Base-by-base conservation (phyloP, 2,797 vertebrate species). In the Morelia viridis region DNA sequence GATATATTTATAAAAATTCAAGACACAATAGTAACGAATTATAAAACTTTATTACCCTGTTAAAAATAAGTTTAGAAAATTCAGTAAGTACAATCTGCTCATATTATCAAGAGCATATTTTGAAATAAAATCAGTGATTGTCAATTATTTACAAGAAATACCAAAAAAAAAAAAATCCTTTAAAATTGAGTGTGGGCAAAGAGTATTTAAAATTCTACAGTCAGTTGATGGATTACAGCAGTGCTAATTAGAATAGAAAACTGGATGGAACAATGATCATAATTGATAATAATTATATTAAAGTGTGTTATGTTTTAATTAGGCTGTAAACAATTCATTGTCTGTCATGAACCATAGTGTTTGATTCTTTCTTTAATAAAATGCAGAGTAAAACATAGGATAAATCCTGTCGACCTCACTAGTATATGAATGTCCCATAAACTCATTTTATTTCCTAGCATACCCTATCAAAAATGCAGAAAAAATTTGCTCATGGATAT, bases 41-140 rank as follows among this genome's bases (percentile, higher is more conserved):
- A 94, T 84, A 96, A 96, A 97, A 96, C 94, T 97, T 98, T 98
- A 98, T 98, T 98, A 90, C 64, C 26, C 94, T 95, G 94, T 96
- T 97, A 97, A 96, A 97, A 96, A 84, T 92, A 96, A 95, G 84
- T 95, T 96, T 46, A 89, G 94, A 92, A 94, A 95, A 95, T 95
- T 95, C 46, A 90, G 93, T 91, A 95, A 95, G 96, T 94, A 96
- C 94, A 93, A 31, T 90, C 91, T 95, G 89, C 89, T 92, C 92
- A 94, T 94, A 96, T 65, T 93, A 76, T 96, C 96, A 96, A 46
- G 88, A 95, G 84, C 94, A 92, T 84, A 94, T 88, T 94, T 96
- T 90, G 85, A 92, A 96, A 96, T 92, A 96, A 96, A 97, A 96
- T 26, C 86, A 94, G 83, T 62, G 71, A 94, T 85, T 96, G 90